phyloP scores from a whole-genome alignment of 2,888 invertebrate genomes.

The Lycia hirtaria region DNA sequence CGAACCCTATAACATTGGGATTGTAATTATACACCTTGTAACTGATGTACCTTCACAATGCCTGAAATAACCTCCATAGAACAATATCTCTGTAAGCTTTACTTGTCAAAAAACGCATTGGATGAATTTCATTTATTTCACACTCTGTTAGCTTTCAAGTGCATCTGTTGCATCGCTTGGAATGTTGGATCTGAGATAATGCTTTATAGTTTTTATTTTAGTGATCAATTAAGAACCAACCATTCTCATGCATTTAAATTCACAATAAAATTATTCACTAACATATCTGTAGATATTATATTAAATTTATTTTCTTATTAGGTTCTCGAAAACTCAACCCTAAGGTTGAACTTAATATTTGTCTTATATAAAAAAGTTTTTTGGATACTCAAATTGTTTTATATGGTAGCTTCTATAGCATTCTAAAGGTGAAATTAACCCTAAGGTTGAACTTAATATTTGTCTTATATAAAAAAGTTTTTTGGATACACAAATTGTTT shows the following conservation, averaged over 20 bases:
- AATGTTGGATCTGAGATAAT: not conserved
- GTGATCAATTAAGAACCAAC: not conserved
- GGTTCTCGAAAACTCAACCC: no score
- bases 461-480: no score
- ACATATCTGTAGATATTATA: no score
- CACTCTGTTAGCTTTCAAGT: conserved; percentile 18
- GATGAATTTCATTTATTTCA: conserved; percentile 26
- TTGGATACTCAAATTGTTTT: no score
- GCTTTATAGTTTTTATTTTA: not conserved
- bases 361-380: no score
- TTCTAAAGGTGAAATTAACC: no score
- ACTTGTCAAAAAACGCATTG: conserved; percentile 1
- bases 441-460: no score
- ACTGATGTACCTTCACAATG: conserved; percentile 23
- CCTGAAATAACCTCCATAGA: conserved; percentile 10
- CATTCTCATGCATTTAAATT: not conserved
- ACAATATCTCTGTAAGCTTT: not conserved
- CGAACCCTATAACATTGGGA: conserved; percentile 6
- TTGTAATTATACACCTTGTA: no score
- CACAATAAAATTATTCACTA: not conserved
- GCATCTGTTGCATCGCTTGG: conserved; percentile 1
- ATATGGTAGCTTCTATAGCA: no score
- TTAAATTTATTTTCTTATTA: no score
- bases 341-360: no score
- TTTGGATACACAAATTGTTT: no score